Base-by-base conservation (phyloP, 2,113 vertebrate genomes). In the Hippocampus barbouri region DNA sequence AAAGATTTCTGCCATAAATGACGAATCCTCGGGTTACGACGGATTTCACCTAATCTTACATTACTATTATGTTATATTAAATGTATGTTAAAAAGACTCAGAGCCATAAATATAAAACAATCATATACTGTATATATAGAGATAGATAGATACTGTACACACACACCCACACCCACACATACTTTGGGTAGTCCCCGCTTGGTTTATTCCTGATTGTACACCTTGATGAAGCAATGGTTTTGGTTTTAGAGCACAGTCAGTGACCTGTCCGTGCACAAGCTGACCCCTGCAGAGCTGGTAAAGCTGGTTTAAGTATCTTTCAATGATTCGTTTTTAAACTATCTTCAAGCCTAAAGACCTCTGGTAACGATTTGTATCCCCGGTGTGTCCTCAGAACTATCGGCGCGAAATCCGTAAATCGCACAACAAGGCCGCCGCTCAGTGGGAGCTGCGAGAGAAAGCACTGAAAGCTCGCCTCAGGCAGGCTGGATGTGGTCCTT, bases 361-460 rank as follows among this genome's bases (percentile, higher is more conserved):
- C 49, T 8, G 18, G 2, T 12, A 27, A 27, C 8, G 27, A 34
- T 8, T 18, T 41, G 1, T n/a, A 14, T n/a, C n/a, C 8, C 9
- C 11, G 38, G 1, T 34, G 14, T 27, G 82, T 56, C 3, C 71
- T 53, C 80, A 98, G 96, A 76, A 86, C 38, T 91, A 90, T 69
- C 93, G 96, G 11, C 96, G 92, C 86, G 96, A 98, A 86, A 92
- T 94, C 45, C 94, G 96, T 79, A 94, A 93, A 79, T 98, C 97
- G 5, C 95, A 92, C 83, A 97, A 98, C 78, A 94, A 90, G 82
- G 90, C 83, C 0, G 81, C 92, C 40, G 97, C 88, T 0, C 94
- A 94, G 70, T 92, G 94, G 93, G 96, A 98, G 66, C 88, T 98
- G 43, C 95, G 92, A 59, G 95, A 97, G 80, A 94, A 92, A 79